These are phyloP conservation scores for Basileuterus tristriatus DNA, from an alignment of 2,797 vertebrate genomes.

Conservation along the genomic window DNA sequence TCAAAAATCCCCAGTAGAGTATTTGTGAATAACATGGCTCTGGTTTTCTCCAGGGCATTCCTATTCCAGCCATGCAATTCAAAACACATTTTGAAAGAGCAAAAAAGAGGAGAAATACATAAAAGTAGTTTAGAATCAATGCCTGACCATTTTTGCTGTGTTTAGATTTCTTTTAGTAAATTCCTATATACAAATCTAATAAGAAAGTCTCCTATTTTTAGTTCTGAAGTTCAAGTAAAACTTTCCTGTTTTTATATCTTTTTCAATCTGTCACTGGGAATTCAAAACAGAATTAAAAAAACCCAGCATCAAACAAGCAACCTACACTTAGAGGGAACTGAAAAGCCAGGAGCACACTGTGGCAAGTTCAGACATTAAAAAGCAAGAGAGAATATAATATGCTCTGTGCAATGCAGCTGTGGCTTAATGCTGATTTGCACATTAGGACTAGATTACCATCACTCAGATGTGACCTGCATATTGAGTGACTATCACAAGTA, in stretches of 20 bases:
- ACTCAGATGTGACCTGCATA: conserved; percentile 9
- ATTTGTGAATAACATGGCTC: not conserved
- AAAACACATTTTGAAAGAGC: not conserved
- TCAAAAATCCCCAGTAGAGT: not conserved
- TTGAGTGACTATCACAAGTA: not conserved
- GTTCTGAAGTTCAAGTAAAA: not conserved
- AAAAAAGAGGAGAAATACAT: not conserved
- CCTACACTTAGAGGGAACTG: not conserved
- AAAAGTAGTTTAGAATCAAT: not conserved
- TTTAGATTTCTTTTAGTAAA: not conserved
- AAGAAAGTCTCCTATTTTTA: not conserved
- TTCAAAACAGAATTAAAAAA: not conserved
- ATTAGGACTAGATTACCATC: conserved; percentile 29
- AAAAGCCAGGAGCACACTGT: not conserved
- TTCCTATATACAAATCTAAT: not conserved
- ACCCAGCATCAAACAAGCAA: not conserved
- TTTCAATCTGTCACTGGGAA: not conserved
- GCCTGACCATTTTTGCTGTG: not conserved
- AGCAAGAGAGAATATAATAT: not conserved
- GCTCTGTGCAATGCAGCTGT: conserved; percentile 16
- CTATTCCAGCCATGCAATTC: not conserved
- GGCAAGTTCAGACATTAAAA: conserved; percentile 13
- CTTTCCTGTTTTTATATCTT: not conserved
- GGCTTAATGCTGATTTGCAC: conserved; percentile 40
- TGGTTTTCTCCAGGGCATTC: not conserved